phyloP scores from a whole-genome alignment of 2,888 invertebrate species.

The Phengaris alcon region DNA sequence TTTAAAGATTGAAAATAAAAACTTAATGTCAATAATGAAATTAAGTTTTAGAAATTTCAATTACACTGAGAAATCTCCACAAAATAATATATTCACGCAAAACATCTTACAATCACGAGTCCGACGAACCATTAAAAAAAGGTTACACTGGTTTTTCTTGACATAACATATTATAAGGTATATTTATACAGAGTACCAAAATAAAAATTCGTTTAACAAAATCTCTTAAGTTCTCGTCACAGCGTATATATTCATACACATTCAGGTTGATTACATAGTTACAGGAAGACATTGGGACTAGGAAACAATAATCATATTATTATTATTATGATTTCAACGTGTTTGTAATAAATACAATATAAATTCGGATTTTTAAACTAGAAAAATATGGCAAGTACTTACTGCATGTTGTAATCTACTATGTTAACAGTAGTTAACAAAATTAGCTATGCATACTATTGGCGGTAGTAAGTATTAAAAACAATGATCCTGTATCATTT shows the following conservation, averaged over 20 bases:
- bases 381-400: conserved; percentile 17
- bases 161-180: not conserved
- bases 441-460: not conserved
- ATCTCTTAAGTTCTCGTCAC: not conserved
- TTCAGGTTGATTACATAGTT: not conserved
- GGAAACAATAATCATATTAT: not conserved
- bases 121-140: too few species aligned
- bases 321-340: not conserved
- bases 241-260: not conserved
- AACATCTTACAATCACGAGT: too few species aligned
- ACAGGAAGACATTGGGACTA: conserved; percentile 8
- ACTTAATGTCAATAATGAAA: not conserved
- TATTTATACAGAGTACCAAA: not conserved
- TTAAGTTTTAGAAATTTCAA: not conserved
- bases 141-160: too few species aligned
- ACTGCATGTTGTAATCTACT: not conserved
- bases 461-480: not conserved
- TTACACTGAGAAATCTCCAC: not conserved
- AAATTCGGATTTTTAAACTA: conserved; percentile 1
- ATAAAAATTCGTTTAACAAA: not conserved
- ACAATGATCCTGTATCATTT: too few species aligned
- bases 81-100: not conserved
- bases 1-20: not conserved
- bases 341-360: not conserved
- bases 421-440: too few species aligned